Base-by-base conservation (phyloP, 2,888 invertebrate species). In the Hypsopygia costalis region DNA sequence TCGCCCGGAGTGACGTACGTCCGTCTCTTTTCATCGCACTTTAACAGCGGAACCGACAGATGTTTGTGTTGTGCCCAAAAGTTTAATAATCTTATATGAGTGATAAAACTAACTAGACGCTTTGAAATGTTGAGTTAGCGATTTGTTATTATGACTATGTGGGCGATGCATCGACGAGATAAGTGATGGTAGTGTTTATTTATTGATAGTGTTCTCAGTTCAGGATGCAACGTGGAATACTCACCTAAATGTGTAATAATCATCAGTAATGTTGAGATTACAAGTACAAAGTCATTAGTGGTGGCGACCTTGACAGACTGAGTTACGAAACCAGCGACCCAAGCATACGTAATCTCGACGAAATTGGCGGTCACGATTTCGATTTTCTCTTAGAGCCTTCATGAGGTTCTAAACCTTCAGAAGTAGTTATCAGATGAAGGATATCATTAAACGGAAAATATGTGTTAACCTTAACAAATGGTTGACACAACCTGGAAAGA, bases 11-110 rank as follows among this genome's bases (percentile, higher is more conserved):
- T 81, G 79, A 77, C 73, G 68, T 79, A 74, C 67, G 73, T 66
- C 75, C 69, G 81, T 87, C 82, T 79, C 82, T 82, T 81, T 86
- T 79, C 62, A 70, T 75, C 81, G 60, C 73, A 68, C 60, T 69
- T 53, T 70, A 69, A 68, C 73, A 69, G 75, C 64, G 55, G 62
- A 62, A 47, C 55, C 57, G 55, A 63, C 64, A 59, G 63, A 70
- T 70, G 71, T 62, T 69, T 68, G 66, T 76, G 65, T 66, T 67
- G 56, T 60, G 55, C 48, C 48, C 49, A 36, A 47, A 42, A 55
- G 53, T 51, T 55, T 52, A 40, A 49, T 49, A 44, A 51, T 55
- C 51, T 47, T 44, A 43, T 47, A 51, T 46, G 44, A 16, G 2
- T 16, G 16, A 16, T 2, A 16, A 57, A 49, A 43, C 11, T 37